Base-by-base conservation (phyloP, 1,140 invertebrate species). In the Hylaeus volcanicus region DNA sequence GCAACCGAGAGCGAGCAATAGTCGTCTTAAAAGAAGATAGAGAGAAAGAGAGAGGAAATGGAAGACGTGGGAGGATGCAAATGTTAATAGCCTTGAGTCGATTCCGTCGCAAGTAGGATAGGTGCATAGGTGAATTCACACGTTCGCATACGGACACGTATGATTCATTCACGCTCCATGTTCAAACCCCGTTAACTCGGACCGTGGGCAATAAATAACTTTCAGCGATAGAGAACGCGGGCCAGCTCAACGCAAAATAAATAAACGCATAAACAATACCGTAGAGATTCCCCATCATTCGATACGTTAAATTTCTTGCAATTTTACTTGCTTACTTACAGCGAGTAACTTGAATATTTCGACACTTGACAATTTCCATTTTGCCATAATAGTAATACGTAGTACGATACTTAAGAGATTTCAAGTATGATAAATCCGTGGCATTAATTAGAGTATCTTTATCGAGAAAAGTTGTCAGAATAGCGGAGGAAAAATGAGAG, bases 61-160 rank as follows among this genome's bases (percentile, higher is more conserved):
- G 75, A 84, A 80, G 84, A 84, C 89, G 89, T 90, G 88, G 90
- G 89, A 90, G 88, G 90, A 91, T 91, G 90, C 87, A 90, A 91
- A 91, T 91, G 88, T 84, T 81, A 91, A 87, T 80, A 91, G 86
- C 90, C 89, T 91, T 91, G 89, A 89, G 89, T 86, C 87, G 79
- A 85, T 88, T 88, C 77, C 84, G 82, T 72, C 72, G 88, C 87
- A 86, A 89, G 84, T 86, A 86, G 86, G 88, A 84, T 81, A 88
- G 85, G 78, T 85, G 84, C 82, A 84, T 82, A 84, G 78, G 86
- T 90, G 86, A 88, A 88, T 84, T 89, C 80, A 78, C 87, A 87
- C 85, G 86, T 88, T 85, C 84, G 82, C 85, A 85, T 66, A 84
- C 75, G 81, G 63, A 76, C 56, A 63, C 55, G 74, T 56, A 64